phyloP scores from a whole-genome alignment of 2,113 vertebrate genomes.

The Datnioides undecimradiatus region DNA sequence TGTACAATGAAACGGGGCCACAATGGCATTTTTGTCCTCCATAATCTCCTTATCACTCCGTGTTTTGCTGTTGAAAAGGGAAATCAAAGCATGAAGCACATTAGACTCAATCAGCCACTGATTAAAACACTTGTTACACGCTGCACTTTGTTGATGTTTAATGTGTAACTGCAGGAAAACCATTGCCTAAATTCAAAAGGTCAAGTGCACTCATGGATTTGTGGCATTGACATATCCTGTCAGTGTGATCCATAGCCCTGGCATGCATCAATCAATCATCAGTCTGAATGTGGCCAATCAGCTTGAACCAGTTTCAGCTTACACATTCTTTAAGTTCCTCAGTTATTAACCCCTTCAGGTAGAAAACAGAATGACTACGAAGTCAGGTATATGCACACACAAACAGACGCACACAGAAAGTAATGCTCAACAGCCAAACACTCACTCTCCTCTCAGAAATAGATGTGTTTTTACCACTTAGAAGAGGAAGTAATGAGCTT shows the following conservation, averaged over 20 bases:
- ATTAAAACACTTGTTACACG: background rate
- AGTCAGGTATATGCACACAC: background rate
- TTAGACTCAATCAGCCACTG: background rate
- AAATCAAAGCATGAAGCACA: slow-evolving; percentile 3
- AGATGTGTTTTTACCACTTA: slow-evolving; percentile 37
- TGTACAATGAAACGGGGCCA: too few relatives aligned
- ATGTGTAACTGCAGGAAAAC: background rate
- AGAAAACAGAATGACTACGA: slow-evolving; percentile 7
- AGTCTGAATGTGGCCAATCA: slow-evolving; percentile 60
- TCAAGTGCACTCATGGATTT: slow-evolving; percentile 54
- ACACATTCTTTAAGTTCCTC: slow-evolving; percentile 61
- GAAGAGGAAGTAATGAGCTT: slow-evolving; percentile 48
- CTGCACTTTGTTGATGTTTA: slow-evolving; percentile 1
- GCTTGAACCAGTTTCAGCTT: slow-evolving; percentile 51
- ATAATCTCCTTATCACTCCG: background rate
- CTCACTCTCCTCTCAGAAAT: slow-evolving; percentile 22
- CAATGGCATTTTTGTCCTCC: slow-evolving; percentile 6
- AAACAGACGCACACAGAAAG: slow-evolving; percentile 1
- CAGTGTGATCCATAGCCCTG: slow-evolving; percentile 55
- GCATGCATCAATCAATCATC: slow-evolving; percentile 67
- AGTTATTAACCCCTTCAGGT: slow-evolving; percentile 49
- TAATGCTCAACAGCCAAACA: slow-evolving; percentile 16
- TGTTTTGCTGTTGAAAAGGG: background rate
- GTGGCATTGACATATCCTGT: slow-evolving; percentile 47
- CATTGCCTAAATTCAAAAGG: slow-evolving; percentile 37